Percentiles rank a stretch among this genome's conserved stretches.
Evolutionary conservation across 2,113 vertebrate genomes (phyloP).

Genomic region (Sclerurus mexicanus): DNA sequence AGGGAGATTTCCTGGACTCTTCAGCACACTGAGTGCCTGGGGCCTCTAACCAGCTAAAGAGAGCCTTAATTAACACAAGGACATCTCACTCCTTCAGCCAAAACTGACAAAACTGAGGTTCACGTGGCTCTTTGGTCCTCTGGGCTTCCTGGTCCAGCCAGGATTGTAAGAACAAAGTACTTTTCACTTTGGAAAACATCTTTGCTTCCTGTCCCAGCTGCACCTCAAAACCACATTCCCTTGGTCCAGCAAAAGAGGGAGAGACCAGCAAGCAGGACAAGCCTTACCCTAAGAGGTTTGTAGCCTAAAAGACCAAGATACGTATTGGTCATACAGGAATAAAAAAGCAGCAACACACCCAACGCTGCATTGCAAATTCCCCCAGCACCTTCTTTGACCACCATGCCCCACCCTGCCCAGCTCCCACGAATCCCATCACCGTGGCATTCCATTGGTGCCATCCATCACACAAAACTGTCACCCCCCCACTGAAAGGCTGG

Average conservation of each 20-base stretch:
- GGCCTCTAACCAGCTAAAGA: not conserved
- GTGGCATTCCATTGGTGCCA: not conserved
- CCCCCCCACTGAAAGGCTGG: not conserved
- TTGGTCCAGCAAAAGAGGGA: not conserved
- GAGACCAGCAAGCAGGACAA: not conserved
- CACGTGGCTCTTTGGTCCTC: not conserved
- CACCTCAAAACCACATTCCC: not conserved
- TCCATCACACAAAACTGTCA: not conserved
- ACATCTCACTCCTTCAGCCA: not conserved
- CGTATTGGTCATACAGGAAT: not conserved
- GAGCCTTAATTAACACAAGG: not conserved
- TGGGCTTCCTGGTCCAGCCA: not conserved
- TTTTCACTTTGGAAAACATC: not conserved
- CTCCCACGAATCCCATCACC: rapidly evolving
- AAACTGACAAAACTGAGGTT: not conserved
- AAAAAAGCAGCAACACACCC: not conserved
- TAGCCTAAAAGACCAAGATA: not conserved
- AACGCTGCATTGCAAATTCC: not conserved
- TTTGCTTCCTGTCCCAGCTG: not conserved
- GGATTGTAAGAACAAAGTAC: not conserved
- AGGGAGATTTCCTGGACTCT: not conserved
- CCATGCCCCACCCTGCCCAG: not conserved
- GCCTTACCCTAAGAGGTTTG: not conserved
- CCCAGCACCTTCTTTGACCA: not conserved
- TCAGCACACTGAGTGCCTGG: not conserved